Conservation (phyloP, 2,113 vertebrate genomes). For the Mustela lutreola region DNA sequence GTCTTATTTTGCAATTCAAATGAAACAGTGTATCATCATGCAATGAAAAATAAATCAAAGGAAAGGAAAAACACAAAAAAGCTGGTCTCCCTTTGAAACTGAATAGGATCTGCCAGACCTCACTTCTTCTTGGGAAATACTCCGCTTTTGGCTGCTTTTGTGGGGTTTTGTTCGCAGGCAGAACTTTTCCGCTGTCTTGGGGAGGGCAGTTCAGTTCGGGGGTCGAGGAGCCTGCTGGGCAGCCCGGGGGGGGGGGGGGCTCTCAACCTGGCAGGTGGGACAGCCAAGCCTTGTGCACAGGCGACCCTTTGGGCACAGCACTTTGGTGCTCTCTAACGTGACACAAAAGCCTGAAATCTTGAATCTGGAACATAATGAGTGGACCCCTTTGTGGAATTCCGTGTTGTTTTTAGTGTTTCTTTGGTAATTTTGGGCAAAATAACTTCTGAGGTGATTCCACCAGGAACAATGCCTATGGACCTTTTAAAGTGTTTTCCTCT, state of each 20-base stretch:
- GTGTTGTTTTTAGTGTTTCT: not conserved
- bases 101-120: not conserved
- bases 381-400: not conserved
- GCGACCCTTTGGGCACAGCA: too few relatives aligned
- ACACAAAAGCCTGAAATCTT: not conserved
- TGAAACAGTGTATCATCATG: constrained; percentile 2
- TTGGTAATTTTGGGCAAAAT: constrained; percentile 30
- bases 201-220: not conserved
- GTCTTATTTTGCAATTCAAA: constrained; percentile 36
- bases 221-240: not conserved
- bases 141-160: not conserved
- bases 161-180: not conserved
- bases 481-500: constrained; percentile 40
- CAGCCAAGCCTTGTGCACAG: not conserved
- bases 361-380: not conserved
- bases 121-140: not conserved
- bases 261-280: not conserved
- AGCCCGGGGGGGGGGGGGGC: not conserved
- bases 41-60: not conserved
- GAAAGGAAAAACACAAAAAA: not conserved
- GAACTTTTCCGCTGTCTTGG: not conserved
- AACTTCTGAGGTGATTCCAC: not conserved
- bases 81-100: not conserved
- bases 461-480: not conserved
- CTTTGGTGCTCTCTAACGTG: not conserved